Evolutionary conservation across 2,888 invertebrate species (phyloP).

Genomic region (Stenchaetothrips biformis): DNA sequence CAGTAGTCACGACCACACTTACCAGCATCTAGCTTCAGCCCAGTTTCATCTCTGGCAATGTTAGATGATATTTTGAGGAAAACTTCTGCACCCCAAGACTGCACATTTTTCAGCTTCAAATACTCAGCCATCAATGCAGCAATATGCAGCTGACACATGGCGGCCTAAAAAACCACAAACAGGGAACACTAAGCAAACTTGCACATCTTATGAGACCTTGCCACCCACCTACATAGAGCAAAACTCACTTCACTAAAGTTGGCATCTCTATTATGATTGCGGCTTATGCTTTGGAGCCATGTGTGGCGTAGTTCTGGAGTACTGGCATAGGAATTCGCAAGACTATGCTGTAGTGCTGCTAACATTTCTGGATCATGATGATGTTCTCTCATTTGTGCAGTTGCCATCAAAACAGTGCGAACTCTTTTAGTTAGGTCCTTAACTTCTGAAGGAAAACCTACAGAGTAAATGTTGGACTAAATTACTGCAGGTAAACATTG

Average conservation of each 20-base stretch:
- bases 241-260: conserved; percentile 78
- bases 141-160: conserved; percentile 91
- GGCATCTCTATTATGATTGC: conserved; percentile 72
- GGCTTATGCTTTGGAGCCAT: conserved; percentile 92
- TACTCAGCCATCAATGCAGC: conserved; percentile 94
- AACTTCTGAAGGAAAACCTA: conserved; percentile 81
- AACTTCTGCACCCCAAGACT: conserved; percentile 79
- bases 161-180: conserved; percentile 56
- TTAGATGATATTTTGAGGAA: conserved; percentile 81
- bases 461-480: conserved; percentile 29
- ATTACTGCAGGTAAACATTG: background rate
- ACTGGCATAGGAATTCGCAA: conserved; percentile 89
- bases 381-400: conserved; percentile 85
- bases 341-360: conserved; percentile 83
- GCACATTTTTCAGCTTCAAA: conserved; percentile 68
- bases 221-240: background rate
- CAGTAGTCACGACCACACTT: conserved; percentile 40
- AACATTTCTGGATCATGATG: conserved; percentile 88
- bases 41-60: conserved; percentile 80
- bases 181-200: background rate
- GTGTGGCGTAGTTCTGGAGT: conserved; percentile 91
- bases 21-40: conserved; percentile 77
- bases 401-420: conserved; percentile 90
- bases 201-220: too few relatives aligned
- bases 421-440: conserved; percentile 90